Evolutionary conservation across 2,888 invertebrate genomes (phyloP).

Genomic region (Patella caerulea): DNA sequence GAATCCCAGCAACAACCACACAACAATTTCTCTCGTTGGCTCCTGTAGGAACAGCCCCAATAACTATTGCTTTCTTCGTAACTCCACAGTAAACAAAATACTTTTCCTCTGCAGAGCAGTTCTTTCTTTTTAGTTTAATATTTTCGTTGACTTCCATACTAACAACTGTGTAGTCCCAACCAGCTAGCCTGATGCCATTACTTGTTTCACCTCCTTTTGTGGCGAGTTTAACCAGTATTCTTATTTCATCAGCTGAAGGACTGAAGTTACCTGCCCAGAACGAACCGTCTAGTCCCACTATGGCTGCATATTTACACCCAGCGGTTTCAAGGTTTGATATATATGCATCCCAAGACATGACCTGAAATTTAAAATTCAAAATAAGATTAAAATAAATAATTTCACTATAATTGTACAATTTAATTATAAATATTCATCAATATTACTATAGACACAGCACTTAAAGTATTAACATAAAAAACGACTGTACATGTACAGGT

Average conservation of each 20-base stretch:
- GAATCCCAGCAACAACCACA: not conserved
- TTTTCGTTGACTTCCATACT: not conserved
- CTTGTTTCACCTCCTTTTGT: not conserved
- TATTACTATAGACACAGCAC: too few relatives aligned
- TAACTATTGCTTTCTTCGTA: not conserved
- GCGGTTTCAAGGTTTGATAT: not conserved
- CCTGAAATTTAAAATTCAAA: not conserved
- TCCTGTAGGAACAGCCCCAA: not conserved
- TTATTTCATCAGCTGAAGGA: not conserved
- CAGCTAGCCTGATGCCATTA: not conserved
- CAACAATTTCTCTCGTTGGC: not conserved
- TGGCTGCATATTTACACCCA: not conserved
- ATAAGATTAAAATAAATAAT: too few relatives aligned
- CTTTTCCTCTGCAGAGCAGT: not conserved
- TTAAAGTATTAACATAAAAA: too few relatives aligned
- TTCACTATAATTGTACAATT: too few relatives aligned
- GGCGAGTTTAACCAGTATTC: not conserved
- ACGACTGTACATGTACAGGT: too few relatives aligned
- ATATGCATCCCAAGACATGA: conserved; percentile 10
- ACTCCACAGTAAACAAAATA: conserved; percentile 8
- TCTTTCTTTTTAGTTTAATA: not conserved
- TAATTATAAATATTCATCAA: too few relatives aligned
- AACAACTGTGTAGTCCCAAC: conserved; percentile 4
- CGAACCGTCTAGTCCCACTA: not conserved
- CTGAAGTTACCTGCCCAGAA: not conserved